These are phyloP conservation scores for Papilio dardanus DNA, from an alignment of 1,140 invertebrate species.

Conservation along the genomic window DNA sequence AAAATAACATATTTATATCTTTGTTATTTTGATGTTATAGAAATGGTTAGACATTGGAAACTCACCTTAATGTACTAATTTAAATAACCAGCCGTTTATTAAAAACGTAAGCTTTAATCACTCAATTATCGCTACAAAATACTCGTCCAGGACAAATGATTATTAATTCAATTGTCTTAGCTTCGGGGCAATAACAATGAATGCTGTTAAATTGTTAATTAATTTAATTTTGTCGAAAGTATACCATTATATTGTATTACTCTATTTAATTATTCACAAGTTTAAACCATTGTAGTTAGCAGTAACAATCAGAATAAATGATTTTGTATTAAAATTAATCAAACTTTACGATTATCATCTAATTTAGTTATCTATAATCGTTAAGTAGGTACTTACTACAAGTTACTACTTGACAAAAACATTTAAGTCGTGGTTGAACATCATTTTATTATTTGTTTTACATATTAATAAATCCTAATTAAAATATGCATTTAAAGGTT, in stretches of 20 bases:
- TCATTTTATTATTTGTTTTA: too few relatives aligned
- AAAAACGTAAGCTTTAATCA: constrained; percentile 1
- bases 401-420: too few relatives aligned
- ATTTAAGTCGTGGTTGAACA: too few relatives aligned
- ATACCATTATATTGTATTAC: neutral
- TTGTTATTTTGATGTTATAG: too few relatives aligned
- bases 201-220: constrained; percentile 8
- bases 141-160: neutral
- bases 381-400: too few relatives aligned
- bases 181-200: neutral
- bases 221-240: constrained; percentile 3
- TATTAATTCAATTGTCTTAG: constrained; percentile 2
- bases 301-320: neutral
- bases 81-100: neutral
- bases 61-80: neutral
- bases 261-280: neutral
- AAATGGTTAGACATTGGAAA: too few relatives aligned
- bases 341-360: neutral
- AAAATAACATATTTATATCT: too few relatives aligned
- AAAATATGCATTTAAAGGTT: too few relatives aligned
- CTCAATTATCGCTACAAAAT: neutral
- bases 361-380: too few relatives aligned
- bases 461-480: too few relatives aligned
- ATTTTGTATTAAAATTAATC: neutral
- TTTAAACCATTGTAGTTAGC: neutral